These are phyloP conservation scores for Odontophorus gujanensis DNA, from an alignment of 2,113 vertebrate genomes.

Conservation along the genomic window DNA sequence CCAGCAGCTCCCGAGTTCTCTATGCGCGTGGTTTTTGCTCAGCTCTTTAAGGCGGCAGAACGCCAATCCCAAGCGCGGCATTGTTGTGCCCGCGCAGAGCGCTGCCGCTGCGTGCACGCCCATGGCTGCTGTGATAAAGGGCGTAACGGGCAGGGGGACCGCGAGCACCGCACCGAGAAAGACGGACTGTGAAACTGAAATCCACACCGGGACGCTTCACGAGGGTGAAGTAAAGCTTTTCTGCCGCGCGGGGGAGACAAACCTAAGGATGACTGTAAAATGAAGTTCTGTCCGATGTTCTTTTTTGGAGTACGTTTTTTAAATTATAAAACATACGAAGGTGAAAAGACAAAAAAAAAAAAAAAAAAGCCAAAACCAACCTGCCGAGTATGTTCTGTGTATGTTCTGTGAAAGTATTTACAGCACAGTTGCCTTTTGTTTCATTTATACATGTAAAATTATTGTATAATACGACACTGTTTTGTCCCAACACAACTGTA, in stretches of 20 bases:
- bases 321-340: conserved; percentile 29
- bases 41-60: not conserved
- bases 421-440: conserved; percentile 77
- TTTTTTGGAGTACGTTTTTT: conserved; percentile 44
- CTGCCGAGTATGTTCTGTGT: conserved; percentile 57
- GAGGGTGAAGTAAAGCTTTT: not conserved
- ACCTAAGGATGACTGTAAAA: conserved; percentile 24
- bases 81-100: not conserved
- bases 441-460: conserved; percentile 78
- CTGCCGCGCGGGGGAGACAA: conserved; percentile 20
- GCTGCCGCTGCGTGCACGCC: too few species aligned
- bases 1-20: not conserved
- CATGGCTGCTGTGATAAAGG: not conserved
- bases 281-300: conserved; percentile 41
- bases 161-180: not conserved
- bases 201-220: not conserved
- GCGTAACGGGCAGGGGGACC: not conserved
- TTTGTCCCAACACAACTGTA: conserved; percentile 73
- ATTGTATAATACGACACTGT: conserved; percentile 72
- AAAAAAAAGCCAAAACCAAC: conserved; percentile 13
- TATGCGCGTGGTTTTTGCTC: not conserved
- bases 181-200: conserved; percentile 33
- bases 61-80: not conserved
- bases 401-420: conserved; percentile 71
- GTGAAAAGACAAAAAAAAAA: not conserved